Evolutionary conservation across 2,113 vertebrate species (phyloP).

Genomic region (Thalassoma bifasciatum): DNA sequence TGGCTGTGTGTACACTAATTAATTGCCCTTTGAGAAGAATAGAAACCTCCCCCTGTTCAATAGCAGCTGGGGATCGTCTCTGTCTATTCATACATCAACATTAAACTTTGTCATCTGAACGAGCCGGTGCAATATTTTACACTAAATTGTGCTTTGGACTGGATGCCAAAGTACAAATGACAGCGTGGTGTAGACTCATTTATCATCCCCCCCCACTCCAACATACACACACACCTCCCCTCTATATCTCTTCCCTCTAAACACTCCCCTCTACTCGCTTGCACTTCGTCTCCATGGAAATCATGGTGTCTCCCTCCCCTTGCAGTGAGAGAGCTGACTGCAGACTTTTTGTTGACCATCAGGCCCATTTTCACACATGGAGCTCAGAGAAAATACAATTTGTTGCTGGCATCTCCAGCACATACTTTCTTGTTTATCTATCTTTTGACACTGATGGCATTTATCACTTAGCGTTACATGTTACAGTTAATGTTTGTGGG

Average conservation of each 20-base stretch:
- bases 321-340: conserved; percentile 48
- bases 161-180: conserved; percentile 80
- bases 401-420: neutral
- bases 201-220: conserved; percentile 58
- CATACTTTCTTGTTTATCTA: neutral
- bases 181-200: conserved; percentile 74
- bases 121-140: conserved; percentile 76
- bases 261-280: neutral
- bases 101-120: conserved; percentile 81
- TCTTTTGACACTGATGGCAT: conserved; percentile 1
- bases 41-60: conserved; percentile 67
- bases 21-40: conserved; percentile 79
- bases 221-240: conserved; percentile 47
- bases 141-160: conserved; percentile 80
- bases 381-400: neutral
- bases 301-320: conserved; percentile 42
- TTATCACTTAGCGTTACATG: neutral
- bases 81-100: conserved; percentile 80
- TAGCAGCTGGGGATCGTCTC: conserved; percentile 62
- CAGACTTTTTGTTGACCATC: conserved; percentile 59
- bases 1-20: conserved; percentile 58
- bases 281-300: conserved; percentile 65
- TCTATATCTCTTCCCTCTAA: conserved; percentile 1
- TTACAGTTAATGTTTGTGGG: conserved; percentile 2
- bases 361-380: conserved; percentile 28